Percentiles rank a stretch among this genome's conserved stretches.
These are phyloP conservation scores for Agrypnus murinus DNA, from an alignment of 2,888 invertebrate genomes.

Conservation along the genomic window DNA sequence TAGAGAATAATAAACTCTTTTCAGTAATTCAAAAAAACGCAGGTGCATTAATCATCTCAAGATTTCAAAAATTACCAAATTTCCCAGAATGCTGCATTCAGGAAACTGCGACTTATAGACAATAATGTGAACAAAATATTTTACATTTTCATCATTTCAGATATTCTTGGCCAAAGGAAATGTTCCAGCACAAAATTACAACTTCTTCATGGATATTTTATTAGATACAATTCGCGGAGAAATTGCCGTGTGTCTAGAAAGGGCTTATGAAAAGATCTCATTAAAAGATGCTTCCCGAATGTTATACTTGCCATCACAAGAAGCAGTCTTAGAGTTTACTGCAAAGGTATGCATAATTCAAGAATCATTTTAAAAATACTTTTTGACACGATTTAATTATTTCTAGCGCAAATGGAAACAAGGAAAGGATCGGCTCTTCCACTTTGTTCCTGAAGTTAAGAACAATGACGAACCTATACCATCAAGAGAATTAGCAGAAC, in stretches of 20 bases:
- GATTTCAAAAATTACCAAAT: too few relatives aligned
- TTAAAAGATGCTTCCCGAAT: constrained; percentile 91
- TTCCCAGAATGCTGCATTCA: too few relatives aligned
- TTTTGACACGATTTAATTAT: constrained; percentile 51
- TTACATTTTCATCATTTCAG: constrained; percentile 60
- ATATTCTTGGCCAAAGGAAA: constrained; percentile 95
- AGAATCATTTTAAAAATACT: constrained; percentile 2
- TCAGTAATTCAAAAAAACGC: too few relatives aligned
- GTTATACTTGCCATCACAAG: constrained; percentile 86
- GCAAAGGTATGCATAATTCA: constrained; percentile 81
- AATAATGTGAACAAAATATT: not conserved
- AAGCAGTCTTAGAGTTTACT: constrained; percentile 87
- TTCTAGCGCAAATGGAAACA: constrained; percentile 85
- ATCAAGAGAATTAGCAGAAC: constrained; percentile 91
- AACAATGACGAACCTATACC: constrained; percentile 88
- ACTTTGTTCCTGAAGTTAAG: constrained; percentile 86
- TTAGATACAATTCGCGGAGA: constrained; percentile 96
- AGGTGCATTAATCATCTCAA: too few relatives aligned
- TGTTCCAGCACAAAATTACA: constrained; percentile 96
- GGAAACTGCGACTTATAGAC: too few relatives aligned
- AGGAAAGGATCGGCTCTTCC: constrained; percentile 85
- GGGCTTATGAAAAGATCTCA: constrained; percentile 94
- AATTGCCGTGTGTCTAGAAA: constrained; percentile 97
- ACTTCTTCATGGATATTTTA: constrained; percentile 96
- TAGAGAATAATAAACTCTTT: too few relatives aligned